phyloP scores from a whole-genome alignment of 30 jellyfish, hydroid and myxozoan species.

The Aurelia sp. region DNA sequence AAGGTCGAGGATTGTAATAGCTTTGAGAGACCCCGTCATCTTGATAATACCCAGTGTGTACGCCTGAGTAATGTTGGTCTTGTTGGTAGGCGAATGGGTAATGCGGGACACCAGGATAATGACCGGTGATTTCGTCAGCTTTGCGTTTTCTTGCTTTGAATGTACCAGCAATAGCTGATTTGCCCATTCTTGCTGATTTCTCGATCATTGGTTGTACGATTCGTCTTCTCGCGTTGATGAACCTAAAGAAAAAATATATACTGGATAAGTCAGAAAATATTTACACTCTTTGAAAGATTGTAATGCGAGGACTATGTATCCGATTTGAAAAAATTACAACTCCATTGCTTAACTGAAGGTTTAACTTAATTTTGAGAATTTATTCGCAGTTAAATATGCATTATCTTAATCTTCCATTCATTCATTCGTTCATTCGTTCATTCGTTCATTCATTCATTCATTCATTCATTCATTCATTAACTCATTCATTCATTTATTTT shows the following conservation, averaged over 20 bases:
- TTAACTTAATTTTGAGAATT: too few species aligned
- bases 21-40: slow-evolving; percentile 28
- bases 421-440: too few species aligned
- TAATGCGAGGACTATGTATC: too few species aligned
- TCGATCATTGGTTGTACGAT: slow-evolving; percentile 99
- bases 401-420: too few species aligned
- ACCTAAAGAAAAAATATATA: slow-evolving; percentile 73
- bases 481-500: too few species aligned
- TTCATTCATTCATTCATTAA: too few species aligned
- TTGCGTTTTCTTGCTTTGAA: slow-evolving; percentile 67
- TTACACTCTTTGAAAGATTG: too few species aligned
- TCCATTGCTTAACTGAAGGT: too few species aligned
- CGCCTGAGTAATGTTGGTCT: slow-evolving; percentile 42
- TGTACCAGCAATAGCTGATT: slow-evolving; percentile 84
- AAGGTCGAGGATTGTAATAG: slow-evolving; percentile 48
- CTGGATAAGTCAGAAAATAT: too few species aligned
- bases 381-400: too few species aligned
- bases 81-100: slow-evolving; percentile 57
- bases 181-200: slow-evolving; percentile 93
- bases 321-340: too few species aligned
- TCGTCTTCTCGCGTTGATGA: slow-evolving; percentile 94
- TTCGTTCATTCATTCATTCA: too few species aligned
- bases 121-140: slow-evolving; percentile 49
- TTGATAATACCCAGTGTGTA: slow-evolving; percentile 46
- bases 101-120: slow-evolving; percentile 29